Base-by-base conservation (phyloP, 2,797 vertebrate species). In the Crypturellus tataupa region DNA sequence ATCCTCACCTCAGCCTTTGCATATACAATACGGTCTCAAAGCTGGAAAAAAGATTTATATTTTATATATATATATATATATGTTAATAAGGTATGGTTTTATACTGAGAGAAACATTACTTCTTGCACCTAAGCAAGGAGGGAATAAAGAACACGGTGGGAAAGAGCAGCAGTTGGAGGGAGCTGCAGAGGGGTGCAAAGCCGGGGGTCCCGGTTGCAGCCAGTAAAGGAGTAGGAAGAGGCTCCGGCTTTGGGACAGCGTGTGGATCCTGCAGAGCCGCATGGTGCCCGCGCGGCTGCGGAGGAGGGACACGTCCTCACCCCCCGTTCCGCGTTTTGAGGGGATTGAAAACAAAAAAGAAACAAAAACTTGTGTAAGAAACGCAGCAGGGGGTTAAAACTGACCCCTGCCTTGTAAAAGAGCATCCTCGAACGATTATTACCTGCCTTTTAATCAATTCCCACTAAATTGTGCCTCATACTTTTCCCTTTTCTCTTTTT, bases 21-120 rank as follows among this genome's bases (percentile, higher is more conserved):
- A 0, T 12, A 7, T 33, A 40, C 0, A 0, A 39, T 20, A 49
- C 0, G 6, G 9, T 47, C 65, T 76, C 53, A 42, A 12, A 2
- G 5, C 4, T 42, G 35, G 79, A 53, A 67, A 46, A 42, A 65
- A 44, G 4, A 40, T 72, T 47, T 12, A 6, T 6, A 62, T 4
- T 5, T 4, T 6, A 62, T 4, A 10, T 8, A 8, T 0, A 33
- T 0, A 33, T 65, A 46, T 65, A 47, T 68, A 16, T 29, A 16
- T 47, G 46, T 47, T 20, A 63, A 24, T 27, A 62, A 64, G 25
- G 58, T 35, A 20, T 33, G 2, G 0, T 55, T 85, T 91, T 35
- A 4, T 70, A 56, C 10, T 24, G 58, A 62, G 51, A 56, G 6
- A 37, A 59, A 29, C 42, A 8, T 12, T 40, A 4, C 65, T 82